Conservation (phyloP, 2,113 vertebrate genomes). For the Bufo bufo region DNA sequence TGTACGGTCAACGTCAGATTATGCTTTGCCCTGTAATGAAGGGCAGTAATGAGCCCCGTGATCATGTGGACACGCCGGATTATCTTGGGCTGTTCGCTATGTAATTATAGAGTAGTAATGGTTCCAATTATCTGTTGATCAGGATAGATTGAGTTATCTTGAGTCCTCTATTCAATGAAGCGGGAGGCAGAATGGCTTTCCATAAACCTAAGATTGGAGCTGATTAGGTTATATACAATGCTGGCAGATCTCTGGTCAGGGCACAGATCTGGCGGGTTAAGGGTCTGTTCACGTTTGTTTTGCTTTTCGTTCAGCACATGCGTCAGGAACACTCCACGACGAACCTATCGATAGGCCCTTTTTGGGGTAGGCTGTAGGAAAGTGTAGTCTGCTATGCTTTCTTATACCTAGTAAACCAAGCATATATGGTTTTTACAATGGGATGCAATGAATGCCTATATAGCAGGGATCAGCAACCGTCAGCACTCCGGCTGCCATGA, state of each 20-base stretch:
- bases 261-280: not conserved
- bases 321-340: too few species aligned
- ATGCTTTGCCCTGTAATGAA: not conserved
- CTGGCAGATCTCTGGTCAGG: slow-evolving; percentile 14
- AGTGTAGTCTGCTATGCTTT: too few species aligned
- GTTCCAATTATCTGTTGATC: slow-evolving; percentile 26
- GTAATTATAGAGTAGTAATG: slow-evolving; percentile 10
- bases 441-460: too few species aligned
- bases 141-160: slow-evolving; percentile 11
- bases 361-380: too few species aligned
- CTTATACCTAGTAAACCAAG: too few species aligned
- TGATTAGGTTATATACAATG: not conserved
- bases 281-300: not conserved
- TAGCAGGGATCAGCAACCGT: too few species aligned
- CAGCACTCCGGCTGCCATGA: too few species aligned
- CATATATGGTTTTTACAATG: too few species aligned
- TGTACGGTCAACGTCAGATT: not conserved
- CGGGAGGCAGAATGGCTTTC: slow-evolving; percentile 13
- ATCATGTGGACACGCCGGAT: not conserved
- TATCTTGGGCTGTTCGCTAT: not conserved
- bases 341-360: too few species aligned
- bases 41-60: not conserved
- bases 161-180: slow-evolving; percentile 5
- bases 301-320: too few species aligned
- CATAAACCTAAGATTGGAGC: not conserved